These are phyloP conservation scores for Hetaerina titia DNA, from an alignment of 2,888 invertebrate species.

Conservation along the genomic window DNA sequence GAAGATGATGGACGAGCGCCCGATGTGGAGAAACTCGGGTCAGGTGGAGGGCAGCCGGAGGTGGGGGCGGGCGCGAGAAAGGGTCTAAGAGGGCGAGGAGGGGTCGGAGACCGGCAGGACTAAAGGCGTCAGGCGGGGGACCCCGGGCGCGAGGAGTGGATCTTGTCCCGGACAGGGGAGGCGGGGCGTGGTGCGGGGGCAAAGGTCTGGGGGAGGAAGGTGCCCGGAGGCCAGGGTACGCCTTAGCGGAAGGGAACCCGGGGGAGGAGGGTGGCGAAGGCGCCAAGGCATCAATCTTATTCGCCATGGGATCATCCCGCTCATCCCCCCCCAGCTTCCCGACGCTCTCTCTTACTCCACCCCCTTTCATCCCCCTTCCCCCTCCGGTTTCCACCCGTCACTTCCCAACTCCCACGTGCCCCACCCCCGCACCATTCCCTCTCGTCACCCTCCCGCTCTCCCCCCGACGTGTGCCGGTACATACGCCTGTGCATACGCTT, in stretches of 20 bases:
- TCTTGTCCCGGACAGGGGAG: no score
- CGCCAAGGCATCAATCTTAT: conserved; percentile 31
- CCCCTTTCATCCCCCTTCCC: background rate
- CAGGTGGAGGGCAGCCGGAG: background rate
- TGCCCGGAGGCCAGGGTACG: background rate
- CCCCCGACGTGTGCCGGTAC: background rate
- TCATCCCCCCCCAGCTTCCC: background rate
- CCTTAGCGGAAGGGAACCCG: background rate
- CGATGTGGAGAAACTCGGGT: background rate
- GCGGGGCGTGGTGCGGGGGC: no score
- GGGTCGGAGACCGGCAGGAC: background rate
- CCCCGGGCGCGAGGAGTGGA: background rate
- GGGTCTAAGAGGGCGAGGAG: background rate
- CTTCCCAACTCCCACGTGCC: no score
- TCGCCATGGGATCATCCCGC: background rate
- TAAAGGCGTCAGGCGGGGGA: background rate
- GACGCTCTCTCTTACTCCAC: no score
- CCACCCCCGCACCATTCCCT: background rate
- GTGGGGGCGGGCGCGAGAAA: background rate
- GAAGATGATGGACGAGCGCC: background rate
- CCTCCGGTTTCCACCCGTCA: background rate
- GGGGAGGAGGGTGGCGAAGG: background rate
- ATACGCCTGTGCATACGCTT: background rate
- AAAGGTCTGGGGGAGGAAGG: background rate
- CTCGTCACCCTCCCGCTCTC: background rate